phyloP scores from a whole-genome alignment of 2,113 vertebrate genomes.

The Neopipo cinnamomea region DNA sequence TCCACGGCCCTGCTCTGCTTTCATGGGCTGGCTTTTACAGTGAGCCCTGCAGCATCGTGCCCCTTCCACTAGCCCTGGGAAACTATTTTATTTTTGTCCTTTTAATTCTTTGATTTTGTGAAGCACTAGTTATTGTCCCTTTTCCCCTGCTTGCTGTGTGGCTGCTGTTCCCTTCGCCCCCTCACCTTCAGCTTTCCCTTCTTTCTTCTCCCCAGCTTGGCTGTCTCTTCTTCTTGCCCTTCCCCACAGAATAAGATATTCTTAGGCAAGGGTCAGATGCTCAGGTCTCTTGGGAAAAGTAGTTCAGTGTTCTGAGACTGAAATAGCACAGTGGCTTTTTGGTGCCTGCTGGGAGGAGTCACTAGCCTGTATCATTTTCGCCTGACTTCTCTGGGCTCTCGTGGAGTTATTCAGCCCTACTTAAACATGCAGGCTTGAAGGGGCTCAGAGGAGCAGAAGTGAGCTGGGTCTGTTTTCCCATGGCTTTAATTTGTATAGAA shows the following conservation, averaged over 20 bases:
- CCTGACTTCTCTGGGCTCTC: neutral
- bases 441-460: neutral
- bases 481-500: neutral
- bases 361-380: neutral
- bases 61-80: neutral
- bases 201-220: neutral
- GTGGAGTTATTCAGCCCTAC: neutral
- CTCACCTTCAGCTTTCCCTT: neutral
- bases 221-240: neutral
- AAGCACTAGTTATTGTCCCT: neutral
- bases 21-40: rapidly evolving
- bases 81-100: neutral
- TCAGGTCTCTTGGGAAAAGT: neutral
- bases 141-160: neutral
- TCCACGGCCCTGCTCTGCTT: neutral
- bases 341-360: neutral
- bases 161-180: neutral
- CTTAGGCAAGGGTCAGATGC: neutral
- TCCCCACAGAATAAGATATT: neutral
- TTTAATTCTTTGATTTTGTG: neutral
- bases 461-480: neutral
- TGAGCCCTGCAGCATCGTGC: neutral
- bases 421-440: neutral
- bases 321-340: conserved; percentile 6
- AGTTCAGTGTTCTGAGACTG: neutral